phyloP scores from a whole-genome alignment of 2,797 vertebrate species.

The Chloroceryle inda region DNA sequence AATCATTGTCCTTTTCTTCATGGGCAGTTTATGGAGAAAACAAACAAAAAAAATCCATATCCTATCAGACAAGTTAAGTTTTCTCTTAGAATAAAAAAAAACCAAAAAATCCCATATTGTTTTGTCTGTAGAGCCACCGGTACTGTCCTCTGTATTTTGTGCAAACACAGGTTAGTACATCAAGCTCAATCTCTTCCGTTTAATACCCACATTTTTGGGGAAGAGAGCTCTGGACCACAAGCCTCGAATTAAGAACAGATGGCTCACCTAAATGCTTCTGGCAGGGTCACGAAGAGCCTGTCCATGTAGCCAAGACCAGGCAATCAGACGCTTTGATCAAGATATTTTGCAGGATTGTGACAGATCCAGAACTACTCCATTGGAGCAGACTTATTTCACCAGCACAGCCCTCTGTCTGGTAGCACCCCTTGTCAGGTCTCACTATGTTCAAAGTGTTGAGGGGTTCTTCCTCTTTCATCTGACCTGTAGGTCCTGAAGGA shows the following conservation, averaged over 20 bases:
- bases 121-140: background rate
- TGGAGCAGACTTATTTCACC: background rate
- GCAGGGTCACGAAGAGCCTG: background rate
- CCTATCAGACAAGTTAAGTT: background rate
- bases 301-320: background rate
- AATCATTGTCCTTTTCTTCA: background rate
- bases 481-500: background rate
- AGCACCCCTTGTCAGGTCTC: background rate
- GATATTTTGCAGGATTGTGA: background rate
- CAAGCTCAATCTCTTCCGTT: background rate
- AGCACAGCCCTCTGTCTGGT: background rate
- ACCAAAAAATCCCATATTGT: background rate
- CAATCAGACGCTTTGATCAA: background rate
- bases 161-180: background rate
- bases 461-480: background rate
- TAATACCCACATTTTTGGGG: background rate
- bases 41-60: background rate
- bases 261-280: background rate
- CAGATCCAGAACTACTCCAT: background rate
- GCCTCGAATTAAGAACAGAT: background rate
- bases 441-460: background rate
- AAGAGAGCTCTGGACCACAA: background rate
- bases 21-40: background rate
- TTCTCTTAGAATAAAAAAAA: background rate
- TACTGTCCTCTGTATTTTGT: background rate